Conservation (phyloP, 2,113 vertebrate genomes). For the Paramisgurnus dabryanus region DNA sequence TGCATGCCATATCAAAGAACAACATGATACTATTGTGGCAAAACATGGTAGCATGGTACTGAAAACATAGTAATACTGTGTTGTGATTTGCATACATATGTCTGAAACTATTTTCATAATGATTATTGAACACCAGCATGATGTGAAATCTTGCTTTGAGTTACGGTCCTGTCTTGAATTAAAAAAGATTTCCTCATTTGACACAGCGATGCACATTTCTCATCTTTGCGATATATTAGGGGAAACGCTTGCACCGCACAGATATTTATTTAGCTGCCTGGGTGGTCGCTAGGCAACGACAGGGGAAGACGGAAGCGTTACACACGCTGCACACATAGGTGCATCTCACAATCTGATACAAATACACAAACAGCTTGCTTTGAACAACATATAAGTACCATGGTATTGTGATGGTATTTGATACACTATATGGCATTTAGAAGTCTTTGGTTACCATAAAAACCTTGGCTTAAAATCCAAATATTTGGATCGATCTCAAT, state of each 20-base stretch:
- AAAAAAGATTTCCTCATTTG: not conserved
- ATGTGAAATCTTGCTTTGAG: not conserved
- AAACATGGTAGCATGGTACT: no score
- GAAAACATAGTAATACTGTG: no score
- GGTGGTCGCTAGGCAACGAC: not conserved
- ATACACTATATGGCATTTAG: no score
- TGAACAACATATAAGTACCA: no score
- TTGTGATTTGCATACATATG: not conserved
- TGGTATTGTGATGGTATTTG: no score
- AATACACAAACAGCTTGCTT: not conserved
- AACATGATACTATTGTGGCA: not conserved
- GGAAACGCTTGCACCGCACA: not conserved
- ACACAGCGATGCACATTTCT: not conserved
- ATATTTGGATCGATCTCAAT: no score
- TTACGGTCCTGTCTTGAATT: not conserved
- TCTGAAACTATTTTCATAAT: not conserved
- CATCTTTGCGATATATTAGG: not conserved
- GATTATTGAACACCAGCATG: not conserved
- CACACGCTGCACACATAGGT: not conserved
- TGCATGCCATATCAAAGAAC: not conserved
- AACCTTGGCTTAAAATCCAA: no score
- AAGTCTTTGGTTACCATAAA: no score
- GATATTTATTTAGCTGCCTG: conserved; percentile 17
- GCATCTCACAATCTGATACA: conserved; percentile 3
- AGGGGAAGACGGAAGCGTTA: conserved; percentile 11